A percentile compares a stretch with the other conserved stretches of the same genome.
These are phyloP conservation scores for Volucella inflata DNA, from an alignment of 2,888 invertebrate species.

Conservation along the genomic window DNA sequence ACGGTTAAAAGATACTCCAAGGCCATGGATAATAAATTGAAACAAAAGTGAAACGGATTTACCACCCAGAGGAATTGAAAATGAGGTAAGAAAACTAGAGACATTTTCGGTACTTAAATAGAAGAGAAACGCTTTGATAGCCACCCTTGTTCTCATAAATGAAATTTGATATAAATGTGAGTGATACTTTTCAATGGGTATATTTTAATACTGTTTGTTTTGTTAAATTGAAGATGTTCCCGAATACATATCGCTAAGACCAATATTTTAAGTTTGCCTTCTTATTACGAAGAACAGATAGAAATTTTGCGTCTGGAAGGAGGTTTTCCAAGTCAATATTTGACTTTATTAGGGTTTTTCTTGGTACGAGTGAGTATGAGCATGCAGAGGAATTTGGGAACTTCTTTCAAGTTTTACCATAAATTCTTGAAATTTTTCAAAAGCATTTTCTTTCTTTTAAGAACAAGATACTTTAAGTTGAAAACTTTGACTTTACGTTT, in stretches of 20 bases:
- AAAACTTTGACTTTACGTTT: not conserved
- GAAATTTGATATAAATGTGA: slow-evolving; percentile 31
- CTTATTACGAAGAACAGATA: not conserved
- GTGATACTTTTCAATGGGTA: slow-evolving; percentile 31
- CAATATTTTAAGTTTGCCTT: slow-evolving; percentile 56
- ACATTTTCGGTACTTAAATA: slow-evolving; percentile 47
- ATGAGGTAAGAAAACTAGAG: slow-evolving; percentile 5
- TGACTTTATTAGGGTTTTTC: slow-evolving; percentile 15
- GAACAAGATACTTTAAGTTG: slow-evolving; percentile 1
- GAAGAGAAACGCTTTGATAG: slow-evolving; percentile 40
- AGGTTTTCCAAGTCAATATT: slow-evolving; percentile 48
- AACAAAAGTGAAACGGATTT: slow-evolving; percentile 72
- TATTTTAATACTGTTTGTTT: slow-evolving; percentile 59
- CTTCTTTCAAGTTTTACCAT: slow-evolving; percentile 9
- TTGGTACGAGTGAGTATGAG: not conserved
- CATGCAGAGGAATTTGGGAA: not conserved
- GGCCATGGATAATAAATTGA: slow-evolving; percentile 59
- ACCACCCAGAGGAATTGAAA: slow-evolving; percentile 34
- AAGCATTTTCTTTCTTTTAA: not conserved
- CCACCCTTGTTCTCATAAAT: not conserved
- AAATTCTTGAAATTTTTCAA: not conserved
- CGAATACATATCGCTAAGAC: slow-evolving; percentile 27
- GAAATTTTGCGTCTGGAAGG: too few relatives aligned
- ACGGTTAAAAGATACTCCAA: slow-evolving; percentile 30
- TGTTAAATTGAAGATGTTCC: slow-evolving; percentile 60